Evolutionary conservation across 2,888 invertebrate genomes (phyloP).

Genomic region (Drosophila helvetica): DNA sequence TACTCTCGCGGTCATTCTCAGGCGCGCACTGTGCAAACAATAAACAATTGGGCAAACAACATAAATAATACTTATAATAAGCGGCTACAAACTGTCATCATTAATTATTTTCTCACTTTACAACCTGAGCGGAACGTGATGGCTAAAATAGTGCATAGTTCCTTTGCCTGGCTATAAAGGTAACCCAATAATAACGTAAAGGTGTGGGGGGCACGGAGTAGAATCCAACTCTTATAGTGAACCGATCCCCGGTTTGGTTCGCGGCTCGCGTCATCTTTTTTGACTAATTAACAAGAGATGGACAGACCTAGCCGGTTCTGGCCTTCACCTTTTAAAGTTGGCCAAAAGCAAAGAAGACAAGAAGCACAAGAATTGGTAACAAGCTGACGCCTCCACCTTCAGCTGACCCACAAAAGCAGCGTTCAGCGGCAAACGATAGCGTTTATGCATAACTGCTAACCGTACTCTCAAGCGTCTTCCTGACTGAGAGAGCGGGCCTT

Average conservation of each 20-base stretch:
- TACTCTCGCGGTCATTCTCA: neutral
- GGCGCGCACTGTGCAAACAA: conserved; percentile 6
- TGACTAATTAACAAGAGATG: conserved; percentile 41
- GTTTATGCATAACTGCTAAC: neutral
- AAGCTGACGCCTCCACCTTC: conserved; percentile 43
- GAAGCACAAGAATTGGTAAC: conserved; percentile 54
- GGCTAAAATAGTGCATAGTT: conserved; percentile 22
- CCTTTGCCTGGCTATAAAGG: conserved; percentile 28
- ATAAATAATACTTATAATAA: conserved; percentile 52
- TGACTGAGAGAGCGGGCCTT: neutral
- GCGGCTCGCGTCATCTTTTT: conserved; percentile 20
- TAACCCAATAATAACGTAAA: conserved; percentile 4
- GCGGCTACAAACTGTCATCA: conserved; percentile 60
- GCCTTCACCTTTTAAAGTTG: conserved; percentile 57
- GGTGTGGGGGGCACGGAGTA: conserved; percentile 9
- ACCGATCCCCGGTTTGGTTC: neutral
- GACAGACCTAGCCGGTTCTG: conserved; percentile 15
- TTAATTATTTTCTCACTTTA: conserved; percentile 58
- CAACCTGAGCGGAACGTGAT: conserved; percentile 38
- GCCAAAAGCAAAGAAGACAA: conserved; percentile 31
- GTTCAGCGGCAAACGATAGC: neutral
- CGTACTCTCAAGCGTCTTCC: conserved; percentile 1
- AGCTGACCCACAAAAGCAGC: conserved; percentile 26
- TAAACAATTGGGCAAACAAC: conserved; percentile 36
- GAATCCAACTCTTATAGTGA: conserved; percentile 15